These are phyloP conservation scores for Antitype chi DNA, from an alignment of 2,888 invertebrate species.

Conservation along the genomic window DNA sequence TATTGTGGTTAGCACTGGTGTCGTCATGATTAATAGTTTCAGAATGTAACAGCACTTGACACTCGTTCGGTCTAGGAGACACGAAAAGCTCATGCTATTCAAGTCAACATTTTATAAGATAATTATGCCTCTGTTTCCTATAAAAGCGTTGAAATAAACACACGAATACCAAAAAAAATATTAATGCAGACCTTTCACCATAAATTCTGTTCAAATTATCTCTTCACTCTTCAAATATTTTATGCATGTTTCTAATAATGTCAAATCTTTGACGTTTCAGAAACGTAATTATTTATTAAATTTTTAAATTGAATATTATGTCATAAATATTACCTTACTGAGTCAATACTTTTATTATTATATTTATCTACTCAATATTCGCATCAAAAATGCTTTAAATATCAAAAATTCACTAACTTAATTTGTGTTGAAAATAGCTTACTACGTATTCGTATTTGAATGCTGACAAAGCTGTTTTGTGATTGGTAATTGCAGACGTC, in stretches of 20 bases:
- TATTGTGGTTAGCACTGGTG: slow-evolving; percentile 18
- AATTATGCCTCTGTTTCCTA: background rate
- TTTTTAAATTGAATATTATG: background rate
- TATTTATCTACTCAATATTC: background rate
- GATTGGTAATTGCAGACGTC: slow-evolving; percentile 28
- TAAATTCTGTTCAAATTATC: background rate
- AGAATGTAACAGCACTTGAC: slow-evolving; percentile 35
- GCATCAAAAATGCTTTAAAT: background rate
- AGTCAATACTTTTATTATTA: background rate
- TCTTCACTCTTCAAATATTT: background rate
- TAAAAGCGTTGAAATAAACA: background rate
- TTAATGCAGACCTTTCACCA: background rate
- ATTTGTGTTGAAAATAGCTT: slow-evolving; percentile 64
- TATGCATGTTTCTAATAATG: background rate
- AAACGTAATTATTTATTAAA: background rate
- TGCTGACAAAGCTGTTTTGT: slow-evolving; percentile 36
- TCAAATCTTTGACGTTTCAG: background rate
- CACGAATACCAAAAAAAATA: background rate
- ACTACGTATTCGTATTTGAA: slow-evolving; percentile 36
- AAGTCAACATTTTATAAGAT: slow-evolving; percentile 2
- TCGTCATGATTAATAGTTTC: slow-evolving; percentile 40
- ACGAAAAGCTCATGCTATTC: slow-evolving; percentile 13
- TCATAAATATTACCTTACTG: background rate
- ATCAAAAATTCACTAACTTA: slow-evolving; percentile 65
- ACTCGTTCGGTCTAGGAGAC: slow-evolving; percentile 16